Evolutionary conservation across 64 coral and sea anemone genomes (phyloP).

Genomic region (Dendronephthya gigantea): DNA sequence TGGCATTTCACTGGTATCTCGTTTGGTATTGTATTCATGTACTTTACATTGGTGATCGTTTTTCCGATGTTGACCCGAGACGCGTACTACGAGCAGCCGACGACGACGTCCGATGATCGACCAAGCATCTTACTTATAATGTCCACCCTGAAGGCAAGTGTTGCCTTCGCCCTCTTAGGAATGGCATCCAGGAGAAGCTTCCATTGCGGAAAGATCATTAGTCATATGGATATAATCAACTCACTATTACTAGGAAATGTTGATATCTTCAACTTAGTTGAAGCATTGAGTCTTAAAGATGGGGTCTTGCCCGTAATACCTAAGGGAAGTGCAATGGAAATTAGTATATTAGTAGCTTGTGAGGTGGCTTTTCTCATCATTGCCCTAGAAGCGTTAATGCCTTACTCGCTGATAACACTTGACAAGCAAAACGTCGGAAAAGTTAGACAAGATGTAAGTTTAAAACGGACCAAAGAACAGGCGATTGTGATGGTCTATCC

Average conservation of each 20-base stretch:
- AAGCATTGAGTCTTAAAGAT: background rate
- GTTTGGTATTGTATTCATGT: background rate
- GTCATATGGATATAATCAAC: background rate
- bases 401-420: background rate
- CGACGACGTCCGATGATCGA: background rate
- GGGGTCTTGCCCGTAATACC: background rate
- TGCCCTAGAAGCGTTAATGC: background rate
- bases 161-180: background rate
- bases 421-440: background rate
- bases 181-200: background rate
- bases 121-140: background rate
- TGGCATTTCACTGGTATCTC: background rate
- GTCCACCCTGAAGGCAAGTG: background rate
- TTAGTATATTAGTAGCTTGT: background rate
- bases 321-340: background rate
- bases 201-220: background rate
- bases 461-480: background rate
- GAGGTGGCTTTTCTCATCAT: background rate
- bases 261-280: background rate
- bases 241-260: background rate
- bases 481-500: background rate
- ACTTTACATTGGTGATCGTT: background rate
- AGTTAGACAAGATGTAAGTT: background rate
- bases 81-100: background rate
- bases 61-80: conserved; percentile 1